Percentiles rank a stretch among this genome's conserved stretches.
phyloP scores from a whole-genome alignment of 2,888 invertebrate genomes.

The Drosophila prostipennis region DNA sequence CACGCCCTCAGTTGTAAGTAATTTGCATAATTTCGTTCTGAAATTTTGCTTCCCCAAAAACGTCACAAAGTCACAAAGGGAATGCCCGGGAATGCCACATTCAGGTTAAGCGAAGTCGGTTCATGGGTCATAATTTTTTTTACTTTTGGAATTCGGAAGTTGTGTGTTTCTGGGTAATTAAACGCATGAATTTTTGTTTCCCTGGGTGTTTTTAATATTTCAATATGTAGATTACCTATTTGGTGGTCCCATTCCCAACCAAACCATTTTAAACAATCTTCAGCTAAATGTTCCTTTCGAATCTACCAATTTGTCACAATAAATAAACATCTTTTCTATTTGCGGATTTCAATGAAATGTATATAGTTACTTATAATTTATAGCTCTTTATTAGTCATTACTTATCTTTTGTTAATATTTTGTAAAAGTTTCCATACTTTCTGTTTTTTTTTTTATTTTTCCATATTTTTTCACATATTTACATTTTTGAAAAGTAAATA shows the following conservation, averaged over 20 bases:
- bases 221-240: no score
- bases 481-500: background rate
- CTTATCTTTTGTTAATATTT: background rate
- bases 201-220: no score
- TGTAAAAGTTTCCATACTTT: background rate
- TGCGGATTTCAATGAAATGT: background rate
- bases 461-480: background rate
- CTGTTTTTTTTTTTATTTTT: background rate
- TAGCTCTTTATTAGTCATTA: conserved; percentile 6
- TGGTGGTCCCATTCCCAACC: no score
- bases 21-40: conserved; percentile 54
- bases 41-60: conserved; percentile 24
- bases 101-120: conserved; percentile 38
- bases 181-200: background rate
- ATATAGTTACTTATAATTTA: background rate
- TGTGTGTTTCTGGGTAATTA: background rate
- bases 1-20: conserved; percentile 38
- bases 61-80: conserved; percentile 16
- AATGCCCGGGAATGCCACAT: conserved; percentile 1
- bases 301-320: background rate
- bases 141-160: conserved; percentile 3
- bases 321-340: background rate
- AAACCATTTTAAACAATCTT: no score
- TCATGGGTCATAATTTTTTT: conserved; percentile 10
- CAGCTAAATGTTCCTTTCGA: no score